These are phyloP conservation scores for Trichoplusia ni DNA, from an alignment of 1,140 invertebrate species.

Conservation along the genomic window DNA sequence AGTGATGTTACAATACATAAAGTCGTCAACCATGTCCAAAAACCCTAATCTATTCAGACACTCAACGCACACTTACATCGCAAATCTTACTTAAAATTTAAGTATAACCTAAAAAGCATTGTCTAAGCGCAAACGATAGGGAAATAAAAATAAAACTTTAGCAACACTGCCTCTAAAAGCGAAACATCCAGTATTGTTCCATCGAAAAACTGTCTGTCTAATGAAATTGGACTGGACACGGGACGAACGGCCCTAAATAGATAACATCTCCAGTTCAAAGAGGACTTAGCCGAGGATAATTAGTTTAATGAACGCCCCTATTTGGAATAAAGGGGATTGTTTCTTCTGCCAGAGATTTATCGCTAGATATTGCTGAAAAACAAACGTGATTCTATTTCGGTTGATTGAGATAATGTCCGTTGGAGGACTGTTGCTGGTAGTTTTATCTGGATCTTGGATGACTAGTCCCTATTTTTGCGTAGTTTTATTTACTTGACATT, in stretches of 20 bases:
- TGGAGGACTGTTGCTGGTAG: neutral
- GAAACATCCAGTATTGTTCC: conserved; percentile 36
- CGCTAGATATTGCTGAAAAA: conserved; percentile 9
- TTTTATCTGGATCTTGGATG: neutral
- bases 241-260: conserved; percentile 44
- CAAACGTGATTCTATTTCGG: conserved; percentile 24
- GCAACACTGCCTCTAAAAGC: neutral
- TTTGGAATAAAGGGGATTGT: conserved; percentile 32
- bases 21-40: too few species aligned
- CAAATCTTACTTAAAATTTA: too few species aligned
- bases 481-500: too few species aligned
- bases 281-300: conserved; percentile 52
- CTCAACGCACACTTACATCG: too few species aligned
- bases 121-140: conserved; percentile 6
- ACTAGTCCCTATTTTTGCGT: neutral
- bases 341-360: conserved; percentile 22
- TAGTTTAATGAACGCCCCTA: conserved; percentile 52
- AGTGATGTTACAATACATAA: too few species aligned
- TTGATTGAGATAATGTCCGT: conserved; percentile 23
- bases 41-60: too few species aligned
- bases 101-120: conserved; percentile 9
- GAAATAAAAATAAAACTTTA: neutral
- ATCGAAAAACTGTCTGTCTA: conserved; percentile 51
- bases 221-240: conserved; percentile 56
- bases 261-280: conserved; percentile 51